phyloP scores from a whole-genome alignment of 1,140 invertebrate species.

The Dryas iulia region DNA sequence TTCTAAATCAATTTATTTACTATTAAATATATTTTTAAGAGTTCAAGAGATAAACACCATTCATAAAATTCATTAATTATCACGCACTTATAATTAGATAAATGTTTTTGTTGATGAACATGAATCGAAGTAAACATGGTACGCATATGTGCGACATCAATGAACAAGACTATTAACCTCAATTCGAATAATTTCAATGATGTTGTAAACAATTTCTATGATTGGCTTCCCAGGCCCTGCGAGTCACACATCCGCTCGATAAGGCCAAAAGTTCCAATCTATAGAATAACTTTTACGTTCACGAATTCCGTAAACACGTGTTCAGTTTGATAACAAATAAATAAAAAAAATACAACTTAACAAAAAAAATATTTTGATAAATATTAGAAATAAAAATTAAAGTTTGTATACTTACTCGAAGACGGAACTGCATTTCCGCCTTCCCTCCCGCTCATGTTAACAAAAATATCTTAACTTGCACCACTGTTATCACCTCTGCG shows the following conservation, averaged over 20 bases:
- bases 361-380: constrained; percentile 24
- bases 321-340: constrained; percentile 31
- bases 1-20: background rate
- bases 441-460: constrained; percentile 77
- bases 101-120: constrained; percentile 61
- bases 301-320: constrained; percentile 46
- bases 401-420: constrained; percentile 62
- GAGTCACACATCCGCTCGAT: constrained; percentile 67
- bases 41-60: background rate
- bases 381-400: constrained; percentile 25
- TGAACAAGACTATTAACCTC: constrained; percentile 76
- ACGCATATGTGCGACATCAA: constrained; percentile 75
- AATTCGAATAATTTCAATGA: constrained; percentile 74
- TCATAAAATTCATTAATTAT: constrained; percentile 33
- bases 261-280: constrained; percentile 60
- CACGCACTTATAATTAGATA: constrained; percentile 55
- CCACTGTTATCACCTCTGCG: constrained; percentile 72
- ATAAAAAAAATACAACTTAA: constrained; percentile 1
- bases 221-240: constrained; percentile 61
- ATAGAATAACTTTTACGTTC: constrained; percentile 44
- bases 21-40: background rate
- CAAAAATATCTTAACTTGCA: constrained; percentile 60
- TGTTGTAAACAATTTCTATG: constrained; percentile 70
- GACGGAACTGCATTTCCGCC: constrained; percentile 79
- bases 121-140: constrained; percentile 63